Conservation (phyloP, 1,140 invertebrate species). For the Drosophila pandora region DNA sequence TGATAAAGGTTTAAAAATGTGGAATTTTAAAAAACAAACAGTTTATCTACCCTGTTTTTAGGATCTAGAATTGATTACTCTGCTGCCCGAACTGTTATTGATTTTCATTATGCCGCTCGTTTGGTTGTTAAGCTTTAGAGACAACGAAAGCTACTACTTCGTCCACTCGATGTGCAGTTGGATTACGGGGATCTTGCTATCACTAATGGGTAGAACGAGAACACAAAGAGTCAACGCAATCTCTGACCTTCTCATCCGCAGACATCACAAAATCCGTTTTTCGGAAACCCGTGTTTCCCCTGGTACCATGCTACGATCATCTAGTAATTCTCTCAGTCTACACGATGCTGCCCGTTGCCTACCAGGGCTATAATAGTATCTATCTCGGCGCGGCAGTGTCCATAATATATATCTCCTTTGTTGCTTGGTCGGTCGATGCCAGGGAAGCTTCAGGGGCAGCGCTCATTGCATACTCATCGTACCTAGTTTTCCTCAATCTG, state of each 20-base stretch:
- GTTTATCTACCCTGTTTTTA: constrained; percentile 4
- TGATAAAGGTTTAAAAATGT: background rate
- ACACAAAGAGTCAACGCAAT: background rate
- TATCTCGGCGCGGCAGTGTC: background rate
- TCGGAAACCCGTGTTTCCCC: background rate
- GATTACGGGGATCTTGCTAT: background rate
- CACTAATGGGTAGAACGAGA: background rate
- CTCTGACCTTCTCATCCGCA: background rate
- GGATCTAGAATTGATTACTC: background rate
- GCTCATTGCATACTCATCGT: background rate
- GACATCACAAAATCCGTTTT: background rate
- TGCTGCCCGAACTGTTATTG: background rate
- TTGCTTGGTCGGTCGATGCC: background rate
- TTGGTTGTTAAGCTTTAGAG: constrained; percentile 6
- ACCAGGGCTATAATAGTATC: background rate
- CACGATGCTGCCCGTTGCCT: background rate
- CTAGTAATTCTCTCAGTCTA: background rate
- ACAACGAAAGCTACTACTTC: background rate
- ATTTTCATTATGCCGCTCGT: constrained; percentile 6
- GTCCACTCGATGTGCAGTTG: background rate
- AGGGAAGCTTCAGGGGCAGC: background rate
- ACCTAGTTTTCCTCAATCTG: background rate
- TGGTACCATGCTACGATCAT: background rate
- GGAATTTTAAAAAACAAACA: background rate
- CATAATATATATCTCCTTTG: background rate